Base-by-base conservation (phyloP, 30 jellyfish, hydroid and myxozoan species). In the Hydractinia echinata region DNA sequence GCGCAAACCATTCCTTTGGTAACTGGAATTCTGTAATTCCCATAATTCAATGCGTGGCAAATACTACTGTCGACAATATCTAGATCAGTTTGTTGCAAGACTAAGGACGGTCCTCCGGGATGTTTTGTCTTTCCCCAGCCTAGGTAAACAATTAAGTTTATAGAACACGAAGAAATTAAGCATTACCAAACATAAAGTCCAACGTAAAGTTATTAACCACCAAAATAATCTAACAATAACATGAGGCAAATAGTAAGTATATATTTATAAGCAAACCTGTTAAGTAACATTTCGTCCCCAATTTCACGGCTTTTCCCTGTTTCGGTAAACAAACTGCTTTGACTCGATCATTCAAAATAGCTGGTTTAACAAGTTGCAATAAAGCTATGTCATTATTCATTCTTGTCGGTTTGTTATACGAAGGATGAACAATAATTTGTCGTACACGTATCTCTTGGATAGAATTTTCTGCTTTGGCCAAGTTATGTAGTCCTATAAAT, bases 101-200 rank as follows among this genome's bases (percentile, higher is more conserved):
- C 16, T 52, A 30, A 51, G 9, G 81, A 44, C 44, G 62, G 60
- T 5, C 7, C 53, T 72, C 81, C 81, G 0, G 81, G 81, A 72
- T 72, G 81, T 8, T 10, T 72, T 10, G 81, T 72, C 53, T 72
- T 72, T 8, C 81, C 81, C 81, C 81, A 72, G 53, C 81, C 81
- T 72, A 5, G 4, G 4, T n/a, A 64, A 9, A 6, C 44, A 30
- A 30, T 30, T 30, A 30, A 30, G 44, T 30, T 30, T 30, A 30
- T 30, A 2, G 44, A 30, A 30, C 44, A 30, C 44, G 44, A 2
- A 30, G 44, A 30, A 30, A 30, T 30, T 30, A 30, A 30, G 44
- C 44, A 30, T 30, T 30, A 2, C 44, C 44, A 30, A 30, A 30
- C 44, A 30, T 30, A 30, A 30, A 30, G 44, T 30, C 44, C 2